phyloP scores from a whole-genome alignment of 1,140 invertebrate genomes.

The Tachypleus tridentatus region DNA sequence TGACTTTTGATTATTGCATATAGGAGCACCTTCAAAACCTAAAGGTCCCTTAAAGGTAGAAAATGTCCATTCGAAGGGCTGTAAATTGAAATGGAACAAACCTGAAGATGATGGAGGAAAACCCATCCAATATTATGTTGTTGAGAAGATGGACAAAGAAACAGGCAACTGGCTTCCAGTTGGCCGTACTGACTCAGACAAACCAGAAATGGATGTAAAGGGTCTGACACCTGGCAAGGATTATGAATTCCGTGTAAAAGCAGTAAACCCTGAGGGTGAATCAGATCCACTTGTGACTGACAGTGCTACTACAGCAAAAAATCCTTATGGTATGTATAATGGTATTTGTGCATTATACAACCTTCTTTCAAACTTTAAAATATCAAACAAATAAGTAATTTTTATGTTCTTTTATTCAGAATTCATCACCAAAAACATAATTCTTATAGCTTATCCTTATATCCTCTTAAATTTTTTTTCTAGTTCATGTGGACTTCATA shows the following conservation, averaged over 20 bases:
- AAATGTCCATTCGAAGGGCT: constrained; percentile 79
- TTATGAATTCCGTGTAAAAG: constrained; percentile 93
- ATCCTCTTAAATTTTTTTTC: no score
- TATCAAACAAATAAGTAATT: no score
- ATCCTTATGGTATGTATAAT: constrained; percentile 65
- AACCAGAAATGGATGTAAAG: constrained; percentile 80
- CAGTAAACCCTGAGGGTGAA: constrained; percentile 96
- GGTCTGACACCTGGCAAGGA: constrained; percentile 86
- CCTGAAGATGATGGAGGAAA: constrained; percentile 97
- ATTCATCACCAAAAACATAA: no score
- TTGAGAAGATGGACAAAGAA: constrained; percentile 89
- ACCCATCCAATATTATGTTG: constrained; percentile 86
- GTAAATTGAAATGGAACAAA: constrained; percentile 91
- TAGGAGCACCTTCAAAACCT: constrained; percentile 57
- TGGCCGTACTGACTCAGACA: constrained; percentile 35
- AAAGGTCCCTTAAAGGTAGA: constrained; percentile 77
- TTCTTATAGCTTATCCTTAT: no score
- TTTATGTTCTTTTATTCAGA: no score
- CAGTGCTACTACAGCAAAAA: constrained; percentile 71
- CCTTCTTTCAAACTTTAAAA: no score
- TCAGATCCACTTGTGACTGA: constrained; percentile 88
- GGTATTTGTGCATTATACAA: no score
- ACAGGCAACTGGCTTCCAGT: constrained; percentile 63
- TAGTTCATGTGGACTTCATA: no score
- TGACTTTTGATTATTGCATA: no score